Base-by-base conservation (phyloP, 92 coral and sea anemone species). In the Muricea muricata region DNA sequence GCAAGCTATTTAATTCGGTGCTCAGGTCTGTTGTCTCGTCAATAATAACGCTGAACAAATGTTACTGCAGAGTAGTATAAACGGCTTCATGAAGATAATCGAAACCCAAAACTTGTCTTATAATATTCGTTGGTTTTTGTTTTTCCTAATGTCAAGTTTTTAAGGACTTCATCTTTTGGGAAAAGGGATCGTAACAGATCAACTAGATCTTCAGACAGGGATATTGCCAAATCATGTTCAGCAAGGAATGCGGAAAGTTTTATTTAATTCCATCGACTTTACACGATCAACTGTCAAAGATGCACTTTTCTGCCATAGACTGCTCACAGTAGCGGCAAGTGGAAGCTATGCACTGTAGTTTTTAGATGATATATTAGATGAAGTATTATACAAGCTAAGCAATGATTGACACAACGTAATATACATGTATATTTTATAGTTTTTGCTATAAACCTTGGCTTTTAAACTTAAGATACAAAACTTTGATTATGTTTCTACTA, bases 81-180 rank as follows among this genome's bases (percentile, higher is more conserved):
- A 74, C 80, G 48, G 48, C 61, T 74, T 74, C 61, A 48, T 74
- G 80, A 61, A 74, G 58, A 25, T 74, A 74, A 6, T 74, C 39
- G 13, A 70, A 70, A 70, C 76, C 76, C 76, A 70, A 35, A 54
- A 70, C 31, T 23, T 70, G 39, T 42, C 39, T 70, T 70, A 34
- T 33, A 1, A 34, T 25, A 4, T 33, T 63, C 31, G 70, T 25
- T 63, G 39, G 39, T 14, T 54, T 5, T 24, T 54, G 61, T 25
- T 25, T 54, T 54, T 65, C 72, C 75, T 26, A 68, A 68, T 8
- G 75, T 68, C 14, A 34, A 68, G 48, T 46, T 9, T 68, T 68
- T 68, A 32, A 68, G 35, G 6, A 48, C 75, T 12, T 68, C 48
- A n/a, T n/a, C n/a, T n/a, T n/a, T n/a, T n/a, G n/a, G n/a, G n/a